These are phyloP conservation scores for cat (Felis catus) DNA, from an alignment of 2,113 vertebrate species.

Conservation along the genomic window F.catus_Fca126_mat1.0 CM031419.1:6621001-6621500, in stretches of 20 bases:
- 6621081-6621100: neutral
- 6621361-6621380: neutral
- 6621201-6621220: neutral
- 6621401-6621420: too few species aligned
- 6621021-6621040: neutral
- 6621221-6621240: neutral
- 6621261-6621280: neutral
- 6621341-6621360: neutral
- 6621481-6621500: too few species aligned
- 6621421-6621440: too few species aligned
- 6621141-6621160: neutral
- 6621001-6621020: neutral
- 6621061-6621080: neutral
- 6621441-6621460: too few species aligned
- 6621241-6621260: neutral
- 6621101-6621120: neutral
- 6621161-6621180: neutral
- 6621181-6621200: neutral
- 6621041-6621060: neutral
- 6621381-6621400: too few species aligned
- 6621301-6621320: neutral
- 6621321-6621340: neutral
- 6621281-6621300: neutral
- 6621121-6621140: accelerated
- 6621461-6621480: too few species aligned